Percentiles rank a stretch among this genome's conserved stretches.
These are phyloP conservation scores for Anableps anableps DNA, from an alignment of 2,797 vertebrate genomes.

Conservation along the genomic window DNA sequence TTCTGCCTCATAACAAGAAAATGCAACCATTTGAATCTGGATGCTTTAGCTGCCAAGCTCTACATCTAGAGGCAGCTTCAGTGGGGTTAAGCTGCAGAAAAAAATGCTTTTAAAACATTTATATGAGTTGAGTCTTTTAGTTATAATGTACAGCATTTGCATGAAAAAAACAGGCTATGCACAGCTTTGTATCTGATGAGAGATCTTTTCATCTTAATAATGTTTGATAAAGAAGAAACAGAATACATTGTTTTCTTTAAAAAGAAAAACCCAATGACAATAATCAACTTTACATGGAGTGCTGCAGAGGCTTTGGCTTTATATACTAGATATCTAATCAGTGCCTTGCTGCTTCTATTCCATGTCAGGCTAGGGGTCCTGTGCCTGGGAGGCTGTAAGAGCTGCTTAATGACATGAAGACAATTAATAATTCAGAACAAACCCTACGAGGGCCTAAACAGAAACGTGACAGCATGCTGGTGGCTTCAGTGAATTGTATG, in stretches of 20 bases:
- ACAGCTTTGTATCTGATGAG: not conserved
- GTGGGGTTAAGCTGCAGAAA: not conserved
- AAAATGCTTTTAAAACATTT: not conserved
- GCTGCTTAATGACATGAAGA: conserved; percentile 63
- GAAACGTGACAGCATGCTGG: conserved; percentile 32
- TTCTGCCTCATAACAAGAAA: conserved; percentile 6
- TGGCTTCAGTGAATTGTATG: conserved; percentile 50
- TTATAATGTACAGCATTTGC: not conserved
- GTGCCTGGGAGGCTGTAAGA: conserved; percentile 30
- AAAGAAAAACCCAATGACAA: not conserved
- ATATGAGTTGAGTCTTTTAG: not conserved
- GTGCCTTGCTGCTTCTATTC: conserved; percentile 49
- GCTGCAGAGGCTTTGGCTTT: conserved; percentile 18
- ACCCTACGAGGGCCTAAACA: conserved; percentile 55
- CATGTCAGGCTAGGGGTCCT: conserved; percentile 35
- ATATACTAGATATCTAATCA: conserved; percentile 57
- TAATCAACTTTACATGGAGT: conserved; percentile 12
- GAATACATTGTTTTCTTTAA: not conserved
- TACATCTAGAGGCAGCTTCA: not conserved
- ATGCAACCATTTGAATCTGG: conserved; percentile 11
- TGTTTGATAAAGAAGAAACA: not conserved
- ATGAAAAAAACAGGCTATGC: conserved; percentile 1
- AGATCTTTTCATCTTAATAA: not conserved
- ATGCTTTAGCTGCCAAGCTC: conserved; percentile 12
- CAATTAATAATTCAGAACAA: conserved; percentile 74